Evolutionary conservation across 2,113 vertebrate genomes (phyloP), one percentile per base, ranked within the genome.

Genomic region (Cryptomyrus ogoouensis): DNA sequence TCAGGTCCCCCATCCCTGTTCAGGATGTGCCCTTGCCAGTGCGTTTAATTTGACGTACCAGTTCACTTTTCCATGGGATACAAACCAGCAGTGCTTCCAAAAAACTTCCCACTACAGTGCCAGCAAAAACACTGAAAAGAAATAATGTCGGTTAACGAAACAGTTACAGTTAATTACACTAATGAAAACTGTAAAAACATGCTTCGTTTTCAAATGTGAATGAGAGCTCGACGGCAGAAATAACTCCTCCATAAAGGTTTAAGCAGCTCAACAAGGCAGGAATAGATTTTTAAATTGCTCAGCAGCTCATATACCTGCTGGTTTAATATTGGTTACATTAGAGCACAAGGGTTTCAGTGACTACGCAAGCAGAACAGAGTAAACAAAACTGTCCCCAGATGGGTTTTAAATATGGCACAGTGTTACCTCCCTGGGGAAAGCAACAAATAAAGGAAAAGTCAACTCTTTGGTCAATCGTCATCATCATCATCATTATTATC

Each of bases 271-370:
- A 62, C 56, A n/a, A 15, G 21, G 53, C 13, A 46, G 53, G 35
- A 88, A 62, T 46, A 44, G 50, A 58, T 88, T 88, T 88, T 88
- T 88, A 88, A 58, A 88, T 87, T 87, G 46, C 49, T 13, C 27
- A 10, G 21, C 39, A 88, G 31, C 21, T 39, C 9, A 66, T 21
- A 10, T 17, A 88, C 35, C 87, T 42, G 52, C 31, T 24, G 56
- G 53, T 53, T 88, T 62, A 19, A 62, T 88, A 88, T 44, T 39
- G 44, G 87, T 46, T 66, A 88, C 39, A 62, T 88, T 58, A 88
- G 3, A 21, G 15, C 24, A 62, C 53, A 62, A 62, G 35, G 56
- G 87, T n/a, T 46, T 58, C 58, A n/a, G 39, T 88, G 35, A 88
- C 56, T 19, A 12, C 27, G 17, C 27, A 53, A 35, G 85, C 46